phyloP scores from a whole-genome alignment of 2,797 vertebrate species.

The Myotis planiceps region DNA sequence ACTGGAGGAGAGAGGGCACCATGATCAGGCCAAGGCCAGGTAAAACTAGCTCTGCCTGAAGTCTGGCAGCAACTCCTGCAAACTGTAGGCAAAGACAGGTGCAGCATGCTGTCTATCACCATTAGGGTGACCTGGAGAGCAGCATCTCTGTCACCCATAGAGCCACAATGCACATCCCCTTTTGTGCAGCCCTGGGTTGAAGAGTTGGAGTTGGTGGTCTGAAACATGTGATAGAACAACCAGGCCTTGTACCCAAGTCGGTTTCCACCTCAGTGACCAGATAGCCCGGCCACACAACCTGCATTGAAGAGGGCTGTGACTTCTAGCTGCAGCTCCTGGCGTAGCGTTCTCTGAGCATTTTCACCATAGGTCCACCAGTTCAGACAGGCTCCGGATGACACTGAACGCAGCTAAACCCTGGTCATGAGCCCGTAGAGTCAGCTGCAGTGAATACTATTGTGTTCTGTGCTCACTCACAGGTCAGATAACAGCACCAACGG shows the following conservation, averaged over 20 bases:
- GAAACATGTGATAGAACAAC: slow-evolving; percentile 66
- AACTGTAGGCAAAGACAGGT: slow-evolving; percentile 45
- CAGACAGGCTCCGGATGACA: slow-evolving; percentile 61
- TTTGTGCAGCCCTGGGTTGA: slow-evolving; percentile 65
- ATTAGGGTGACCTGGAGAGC: slow-evolving; percentile 70
- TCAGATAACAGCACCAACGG: slow-evolving; percentile 72
- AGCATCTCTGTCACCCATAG: slow-evolving; percentile 49
- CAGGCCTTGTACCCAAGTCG: slow-evolving; percentile 65
- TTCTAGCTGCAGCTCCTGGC: slow-evolving; percentile 54
- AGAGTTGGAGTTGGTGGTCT: slow-evolving; percentile 62
- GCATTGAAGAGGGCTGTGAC: slow-evolving; percentile 63
- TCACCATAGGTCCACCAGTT: slow-evolving; percentile 78
- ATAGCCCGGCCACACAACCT: slow-evolving; percentile 82
- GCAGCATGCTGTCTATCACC: slow-evolving; percentile 51
- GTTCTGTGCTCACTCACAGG: slow-evolving; percentile 80
- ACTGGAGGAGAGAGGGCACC: slow-evolving; percentile 56
- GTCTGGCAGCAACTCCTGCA: slow-evolving; percentile 46
- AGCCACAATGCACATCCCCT: not conserved
- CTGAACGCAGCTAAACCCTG: slow-evolving; percentile 61
- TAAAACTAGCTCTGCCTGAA: slow-evolving; percentile 68
- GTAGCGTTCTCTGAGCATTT: slow-evolving; percentile 83
- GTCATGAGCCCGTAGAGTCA: slow-evolving; percentile 68
- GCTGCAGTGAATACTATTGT: slow-evolving; percentile 79
- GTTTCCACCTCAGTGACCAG: slow-evolving; percentile 84
- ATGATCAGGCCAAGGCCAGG: slow-evolving; percentile 59